Conservation (phyloP, 2,888 invertebrate genomes). For the Calameuta pallipes region DNA sequence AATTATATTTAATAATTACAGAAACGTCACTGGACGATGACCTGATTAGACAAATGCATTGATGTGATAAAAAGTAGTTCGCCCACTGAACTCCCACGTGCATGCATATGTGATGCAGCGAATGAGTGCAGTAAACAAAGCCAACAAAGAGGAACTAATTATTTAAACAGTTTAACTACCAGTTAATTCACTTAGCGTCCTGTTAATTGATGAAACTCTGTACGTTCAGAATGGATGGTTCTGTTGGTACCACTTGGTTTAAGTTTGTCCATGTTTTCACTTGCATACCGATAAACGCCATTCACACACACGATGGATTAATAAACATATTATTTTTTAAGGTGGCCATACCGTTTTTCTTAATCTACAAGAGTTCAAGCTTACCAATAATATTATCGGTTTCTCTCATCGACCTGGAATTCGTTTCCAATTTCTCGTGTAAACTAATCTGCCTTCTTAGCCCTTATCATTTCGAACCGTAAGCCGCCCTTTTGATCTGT, state of each 20-base stretch:
- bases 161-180: conserved; percentile 30
- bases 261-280: not conserved
- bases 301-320: not conserved
- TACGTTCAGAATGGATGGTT: not conserved
- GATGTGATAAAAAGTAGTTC: conserved; percentile 22
- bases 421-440: not conserved
- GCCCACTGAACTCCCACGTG: conserved; percentile 33
- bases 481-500: not conserved
- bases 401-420: not conserved
- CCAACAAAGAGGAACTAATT: not conserved
- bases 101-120: not conserved
- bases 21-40: not conserved
- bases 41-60: not conserved
- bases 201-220: conserved; percentile 50
- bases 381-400: not conserved
- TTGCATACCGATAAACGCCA: not conserved
- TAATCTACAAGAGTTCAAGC: not conserved
- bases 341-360: not conserved
- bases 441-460: not conserved
- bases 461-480: not conserved
- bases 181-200: conserved; percentile 47
- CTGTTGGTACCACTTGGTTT: not conserved
- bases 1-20: not conserved
- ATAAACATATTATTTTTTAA: not conserved
- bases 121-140: not conserved